Percentiles rank a stretch among this genome's conserved stretches.
These are phyloP conservation scores for Corythaixoides concolor DNA, from an alignment of 2,113 vertebrate species.

Conservation along the genomic window DNA sequence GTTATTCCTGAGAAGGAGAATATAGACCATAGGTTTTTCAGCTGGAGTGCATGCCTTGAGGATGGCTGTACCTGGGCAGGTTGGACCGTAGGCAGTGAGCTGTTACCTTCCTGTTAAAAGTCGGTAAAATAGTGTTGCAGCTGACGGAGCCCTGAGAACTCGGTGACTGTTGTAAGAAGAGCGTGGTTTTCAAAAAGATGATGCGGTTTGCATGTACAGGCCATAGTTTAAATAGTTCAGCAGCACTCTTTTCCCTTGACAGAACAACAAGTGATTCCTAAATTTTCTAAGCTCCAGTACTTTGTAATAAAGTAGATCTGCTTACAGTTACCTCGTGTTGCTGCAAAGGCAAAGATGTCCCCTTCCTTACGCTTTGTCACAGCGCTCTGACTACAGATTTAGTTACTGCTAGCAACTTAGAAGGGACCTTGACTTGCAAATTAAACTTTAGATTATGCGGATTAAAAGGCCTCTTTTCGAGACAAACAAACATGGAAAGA, in stretches of 20 bases:
- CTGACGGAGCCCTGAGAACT: neutral
- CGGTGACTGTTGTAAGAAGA: neutral
- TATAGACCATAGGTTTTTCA: neutral
- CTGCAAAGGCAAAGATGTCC: neutral
- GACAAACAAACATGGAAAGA: neutral
- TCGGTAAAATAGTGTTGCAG: rapidly evolving
- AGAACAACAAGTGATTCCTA: neutral
- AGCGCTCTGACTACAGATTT: neutral
- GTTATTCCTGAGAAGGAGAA: rapidly evolving
- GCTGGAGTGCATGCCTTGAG: neutral
- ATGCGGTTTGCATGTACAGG: rapidly evolving
- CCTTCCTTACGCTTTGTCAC: rapidly evolving
- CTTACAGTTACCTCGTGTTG: rapidly evolving
- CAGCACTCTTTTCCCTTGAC: neutral
- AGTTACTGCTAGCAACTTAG: neutral
- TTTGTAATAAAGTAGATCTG: neutral
- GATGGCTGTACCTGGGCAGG: too few species aligned
- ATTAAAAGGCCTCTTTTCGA: neutral
- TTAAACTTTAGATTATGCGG: neutral
- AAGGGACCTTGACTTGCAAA: neutral
- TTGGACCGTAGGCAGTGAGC: neutral
- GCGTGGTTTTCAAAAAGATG: neutral
- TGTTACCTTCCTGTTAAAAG: rapidly evolving
- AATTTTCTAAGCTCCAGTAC: neutral
- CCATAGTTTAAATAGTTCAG: rapidly evolving